These are phyloP conservation scores for Mustelus asterias DNA, from an alignment of 2,113 vertebrate species.

Conservation along the genomic window DNA sequence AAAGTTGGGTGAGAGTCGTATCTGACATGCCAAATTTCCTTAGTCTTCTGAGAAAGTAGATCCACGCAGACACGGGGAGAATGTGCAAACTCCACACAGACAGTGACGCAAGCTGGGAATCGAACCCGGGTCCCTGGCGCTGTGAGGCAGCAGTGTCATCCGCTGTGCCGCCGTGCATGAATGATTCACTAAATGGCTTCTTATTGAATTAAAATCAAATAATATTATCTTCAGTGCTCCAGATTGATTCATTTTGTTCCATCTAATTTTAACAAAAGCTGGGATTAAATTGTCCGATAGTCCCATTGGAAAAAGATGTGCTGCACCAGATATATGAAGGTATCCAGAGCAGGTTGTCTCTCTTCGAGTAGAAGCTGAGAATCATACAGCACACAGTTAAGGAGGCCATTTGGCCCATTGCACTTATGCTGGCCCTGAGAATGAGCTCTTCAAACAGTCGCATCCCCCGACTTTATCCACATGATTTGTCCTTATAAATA, in stretches of 20 bases:
- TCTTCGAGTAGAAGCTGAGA: background rate
- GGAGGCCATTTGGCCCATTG: background rate
- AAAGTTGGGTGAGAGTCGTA: too few species aligned
- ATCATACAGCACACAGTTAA: background rate
- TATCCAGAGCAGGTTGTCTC: background rate
- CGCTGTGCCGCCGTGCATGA: too few species aligned
- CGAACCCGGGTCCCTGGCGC: too few species aligned
- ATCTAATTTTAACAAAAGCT: background rate
- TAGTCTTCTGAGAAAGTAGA: too few species aligned
- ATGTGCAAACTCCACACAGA: too few species aligned
- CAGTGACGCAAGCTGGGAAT: too few species aligned
- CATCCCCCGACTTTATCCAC: background rate
- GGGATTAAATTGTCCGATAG: background rate
- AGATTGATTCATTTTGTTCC: background rate
- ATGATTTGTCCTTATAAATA: too few species aligned
- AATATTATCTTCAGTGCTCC: background rate
- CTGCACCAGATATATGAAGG: background rate
- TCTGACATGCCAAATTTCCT: too few species aligned
- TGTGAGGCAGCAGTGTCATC: too few species aligned
- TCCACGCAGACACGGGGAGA: too few species aligned
- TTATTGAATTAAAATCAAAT: background rate
- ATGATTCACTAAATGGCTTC: background rate
- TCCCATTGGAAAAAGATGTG: background rate
- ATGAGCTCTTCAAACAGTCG: too few species aligned
- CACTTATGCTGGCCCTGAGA: background rate